Base-by-base conservation (phyloP, 2,113 vertebrate genomes). In the Ploceus nigricollis region DNA sequence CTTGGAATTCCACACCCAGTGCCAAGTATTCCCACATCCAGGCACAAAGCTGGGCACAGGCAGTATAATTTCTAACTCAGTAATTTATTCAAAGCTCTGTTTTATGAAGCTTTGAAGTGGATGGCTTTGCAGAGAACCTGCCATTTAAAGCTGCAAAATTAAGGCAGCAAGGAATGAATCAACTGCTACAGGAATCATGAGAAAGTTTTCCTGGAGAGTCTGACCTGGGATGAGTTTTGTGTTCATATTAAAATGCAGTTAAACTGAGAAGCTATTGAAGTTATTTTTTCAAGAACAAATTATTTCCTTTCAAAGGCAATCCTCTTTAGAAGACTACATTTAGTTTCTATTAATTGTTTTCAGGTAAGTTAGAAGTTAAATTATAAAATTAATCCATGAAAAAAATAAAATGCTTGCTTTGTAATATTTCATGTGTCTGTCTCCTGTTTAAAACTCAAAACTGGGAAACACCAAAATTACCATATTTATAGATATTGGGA, bases 91-190 rank as follows among this genome's bases (percentile, higher is more conserved):
- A 79, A 78, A 95, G 57, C 72, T 85, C 68, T 85, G 53, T 79
- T 91, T 85, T 69, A n/a, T 45, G 58, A 66, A 90, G 89, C 94
- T 94, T 83, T 95, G 86, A 83, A 94, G 86, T 66, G 50, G 53
- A 58, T 42, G 60, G 72, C 87, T 95, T 89, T 91, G 61, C 87
- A 80, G 73, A 57, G 70, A 88, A 76, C 72, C 71, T 87, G 84
- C 66, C 81, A 72, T 65, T 94, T 91, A 54, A 60, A 91, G 64
- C 72, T 89, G 57, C 69, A 89, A 64, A 92, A 83, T 40, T 61
- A 93, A 94, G 84, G 45, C 35, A 64, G 57, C n/a, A 42, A 76
- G 58, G 81, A 87, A 68, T 35, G 70, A 87, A 87, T 33, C 37
- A 39, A 78, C 70, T 45, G 73, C 73, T 72, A 33, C 31, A 82